Conservation (phyloP, 2,888 invertebrate genomes). For the Pammene fasciana region DNA sequence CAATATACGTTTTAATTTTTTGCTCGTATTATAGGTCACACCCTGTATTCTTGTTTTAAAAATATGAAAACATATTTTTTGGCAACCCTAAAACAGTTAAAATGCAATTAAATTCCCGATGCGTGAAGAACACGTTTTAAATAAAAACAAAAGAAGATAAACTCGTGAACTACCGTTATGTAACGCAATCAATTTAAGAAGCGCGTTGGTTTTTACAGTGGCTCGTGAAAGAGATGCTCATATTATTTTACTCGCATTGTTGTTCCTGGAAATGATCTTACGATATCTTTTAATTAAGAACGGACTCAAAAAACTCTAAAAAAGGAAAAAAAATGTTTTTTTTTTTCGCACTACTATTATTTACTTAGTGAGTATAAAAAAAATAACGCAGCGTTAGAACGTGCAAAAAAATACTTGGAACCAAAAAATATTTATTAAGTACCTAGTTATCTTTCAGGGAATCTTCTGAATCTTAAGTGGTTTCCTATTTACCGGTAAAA, state of each 20-base stretch:
- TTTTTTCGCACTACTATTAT: background rate
- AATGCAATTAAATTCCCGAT: constrained; percentile 12
- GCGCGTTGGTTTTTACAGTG: constrained; percentile 1
- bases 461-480: background rate
- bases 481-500: background rate
- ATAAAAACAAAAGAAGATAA: constrained; percentile 20
- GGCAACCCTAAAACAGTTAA: constrained; percentile 19
- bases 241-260: background rate
- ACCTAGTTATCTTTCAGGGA: background rate
- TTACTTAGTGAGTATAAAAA: background rate
- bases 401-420: no score
- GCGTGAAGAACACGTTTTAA: constrained; percentile 29
- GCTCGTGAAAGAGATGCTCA: background rate
- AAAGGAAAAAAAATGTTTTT: background rate
- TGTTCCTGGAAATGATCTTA: constrained; percentile 5
- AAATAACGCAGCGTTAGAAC: no score
- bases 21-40: no score
- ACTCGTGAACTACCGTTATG: constrained; percentile 35
- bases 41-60: no score
- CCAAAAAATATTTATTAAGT: no score
- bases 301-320: background rate
- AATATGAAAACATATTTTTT: no score
- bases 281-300: constrained; percentile 5
- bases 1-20: no score
- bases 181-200: constrained; percentile 20